These are phyloP conservation scores for Dasyornis broadbenti DNA, from an alignment of 2,113 vertebrate species.

Conservation along the genomic window DNA sequence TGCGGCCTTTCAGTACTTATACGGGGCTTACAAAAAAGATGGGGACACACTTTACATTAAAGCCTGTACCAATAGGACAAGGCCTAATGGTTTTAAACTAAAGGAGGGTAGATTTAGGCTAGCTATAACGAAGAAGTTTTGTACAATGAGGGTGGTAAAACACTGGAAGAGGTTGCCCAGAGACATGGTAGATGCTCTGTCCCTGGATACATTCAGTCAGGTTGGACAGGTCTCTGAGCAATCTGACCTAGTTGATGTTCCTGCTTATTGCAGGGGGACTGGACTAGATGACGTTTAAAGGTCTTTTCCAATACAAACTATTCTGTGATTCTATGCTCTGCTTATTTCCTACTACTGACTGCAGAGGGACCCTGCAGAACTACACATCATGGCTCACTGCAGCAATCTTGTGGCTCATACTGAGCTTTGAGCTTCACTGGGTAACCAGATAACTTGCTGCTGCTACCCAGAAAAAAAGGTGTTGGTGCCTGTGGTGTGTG, in stretches of 20 bases:
- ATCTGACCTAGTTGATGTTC: not conserved
- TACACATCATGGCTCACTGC: not conserved
- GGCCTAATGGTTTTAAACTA: not conserved
- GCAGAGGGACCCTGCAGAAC: not conserved
- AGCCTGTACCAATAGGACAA: not conserved
- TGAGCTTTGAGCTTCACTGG: not conserved
- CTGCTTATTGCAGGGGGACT: not conserved
- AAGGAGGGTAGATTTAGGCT: not conserved
- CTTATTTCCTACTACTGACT: not conserved
- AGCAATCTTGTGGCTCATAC: not conserved
- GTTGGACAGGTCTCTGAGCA: not conserved
- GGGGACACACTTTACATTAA: not conserved
- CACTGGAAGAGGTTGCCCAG: not conserved
- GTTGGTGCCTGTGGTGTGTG: fast-evolving
- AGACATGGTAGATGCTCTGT: not conserved
- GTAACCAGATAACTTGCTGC: not conserved
- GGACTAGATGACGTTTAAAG: not conserved
- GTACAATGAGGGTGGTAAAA: not conserved
- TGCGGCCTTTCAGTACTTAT: not conserved
- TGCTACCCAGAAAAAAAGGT: not conserved
- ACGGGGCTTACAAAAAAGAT: not conserved
- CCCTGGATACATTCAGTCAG: not conserved
- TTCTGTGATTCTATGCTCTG: not conserved
- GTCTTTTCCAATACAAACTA: not conserved
- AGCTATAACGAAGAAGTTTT: not conserved